These are phyloP conservation scores for Cebuella pygmaea DNA, from an alignment of 2,797 vertebrate species.

Conservation along the genomic window DNA sequence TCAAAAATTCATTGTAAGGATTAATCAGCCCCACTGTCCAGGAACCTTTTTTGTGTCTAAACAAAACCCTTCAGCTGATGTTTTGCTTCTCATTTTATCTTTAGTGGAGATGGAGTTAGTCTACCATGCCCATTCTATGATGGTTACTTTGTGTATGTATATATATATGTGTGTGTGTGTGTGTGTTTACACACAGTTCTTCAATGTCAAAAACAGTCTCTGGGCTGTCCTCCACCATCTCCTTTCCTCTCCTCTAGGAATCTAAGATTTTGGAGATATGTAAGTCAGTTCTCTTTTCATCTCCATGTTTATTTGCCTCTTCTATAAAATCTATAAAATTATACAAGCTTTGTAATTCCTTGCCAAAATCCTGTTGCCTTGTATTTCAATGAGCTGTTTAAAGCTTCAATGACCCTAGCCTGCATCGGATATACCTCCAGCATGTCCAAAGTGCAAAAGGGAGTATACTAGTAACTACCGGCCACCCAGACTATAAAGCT, in stretches of 20 bases:
- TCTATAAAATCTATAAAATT: constrained; percentile 50
- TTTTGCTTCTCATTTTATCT: constrained; percentile 54
- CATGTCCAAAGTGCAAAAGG: background rate
- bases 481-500: constrained; percentile 45
- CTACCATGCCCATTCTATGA: background rate
- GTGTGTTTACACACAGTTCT: background rate
- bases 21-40: constrained; percentile 43
- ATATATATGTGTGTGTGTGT: background rate
- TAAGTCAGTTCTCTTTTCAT: constrained; percentile 31
- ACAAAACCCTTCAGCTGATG: constrained; percentile 9
- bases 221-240: background rate
- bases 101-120: constrained; percentile 32
- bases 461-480: constrained; percentile 41
- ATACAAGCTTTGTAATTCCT: constrained; percentile 26
- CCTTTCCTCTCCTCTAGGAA: background rate
- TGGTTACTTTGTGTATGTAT: background rate
- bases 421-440: constrained; percentile 5
- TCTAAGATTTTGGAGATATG: constrained; percentile 6
- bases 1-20: constrained; percentile 24
- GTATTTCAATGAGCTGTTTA: constrained; percentile 53
- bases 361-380: constrained; percentile 40
- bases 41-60: constrained; percentile 28
- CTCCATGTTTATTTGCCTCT: constrained; percentile 17
- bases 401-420: background rate
- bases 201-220: constrained; percentile 11